A percentile compares a stretch with the other conserved stretches of the same genome.
Conservation (phyloP, 1,140 invertebrate species). For the Drosophila serrata region DNA sequence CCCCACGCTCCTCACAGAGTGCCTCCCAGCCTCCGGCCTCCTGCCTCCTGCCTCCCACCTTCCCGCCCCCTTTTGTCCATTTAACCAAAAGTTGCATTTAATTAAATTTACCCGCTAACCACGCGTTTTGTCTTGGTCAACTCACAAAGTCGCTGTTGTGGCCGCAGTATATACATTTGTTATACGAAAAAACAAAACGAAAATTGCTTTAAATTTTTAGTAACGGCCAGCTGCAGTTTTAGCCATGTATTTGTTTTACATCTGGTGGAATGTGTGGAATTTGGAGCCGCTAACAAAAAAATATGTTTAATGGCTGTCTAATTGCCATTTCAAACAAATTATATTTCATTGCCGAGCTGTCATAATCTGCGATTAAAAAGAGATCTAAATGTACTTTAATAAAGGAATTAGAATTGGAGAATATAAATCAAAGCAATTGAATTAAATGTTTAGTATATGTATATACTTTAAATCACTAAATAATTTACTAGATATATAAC, state of each 20-base stretch:
- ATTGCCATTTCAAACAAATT: conserved; percentile 40
- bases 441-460: background rate
- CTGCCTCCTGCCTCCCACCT: background rate
- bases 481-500: background rate
- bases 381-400: background rate
- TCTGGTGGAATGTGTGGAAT: conserved; percentile 57
- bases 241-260: conserved; percentile 31
- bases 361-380: conserved; percentile 1
- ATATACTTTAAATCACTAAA: background rate
- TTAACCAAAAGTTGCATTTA: conserved; percentile 44
- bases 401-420: background rate
- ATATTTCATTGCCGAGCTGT: conserved; percentile 26
- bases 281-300: conserved; percentile 19
- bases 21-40: conserved; percentile 8
- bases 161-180: conserved; percentile 45
- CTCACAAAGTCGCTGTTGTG: conserved; percentile 11
- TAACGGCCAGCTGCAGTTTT: conserved; percentile 44
- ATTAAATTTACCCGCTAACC: conserved; percentile 57
- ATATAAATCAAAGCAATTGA: conserved; percentile 2
- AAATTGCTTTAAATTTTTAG: conserved; percentile 61
- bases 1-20: conserved; percentile 52
- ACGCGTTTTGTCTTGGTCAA: conserved; percentile 60
- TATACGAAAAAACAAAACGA: conserved; percentile 44
- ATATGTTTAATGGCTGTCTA: conserved; percentile 55
- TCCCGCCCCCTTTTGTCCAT: background rate